A percentile compares a stretch with the other conserved stretches of the same genome.
Conservation (phyloP, 2,113 vertebrate species). For the Heterocephalus glaber region DNA sequence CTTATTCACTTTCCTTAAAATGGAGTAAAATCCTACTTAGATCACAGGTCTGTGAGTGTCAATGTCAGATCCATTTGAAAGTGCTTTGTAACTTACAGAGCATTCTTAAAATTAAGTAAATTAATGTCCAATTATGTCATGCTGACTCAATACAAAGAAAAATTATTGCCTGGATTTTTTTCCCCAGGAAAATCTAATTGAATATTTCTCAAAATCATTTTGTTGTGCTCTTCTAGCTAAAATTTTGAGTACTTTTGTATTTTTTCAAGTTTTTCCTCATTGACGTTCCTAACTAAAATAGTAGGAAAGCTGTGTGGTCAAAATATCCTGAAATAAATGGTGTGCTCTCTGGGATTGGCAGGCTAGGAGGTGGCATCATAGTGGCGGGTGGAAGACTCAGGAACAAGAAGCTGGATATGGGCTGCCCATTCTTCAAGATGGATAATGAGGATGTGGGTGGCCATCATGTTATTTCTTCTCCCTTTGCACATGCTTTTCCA, state of each 20-base stretch:
- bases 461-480: background rate
- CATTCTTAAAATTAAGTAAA: background rate
- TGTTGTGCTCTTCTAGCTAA: background rate
- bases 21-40: background rate
- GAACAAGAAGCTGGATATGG: background rate
- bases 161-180: background rate
- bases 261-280: background rate
- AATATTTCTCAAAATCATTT: background rate
- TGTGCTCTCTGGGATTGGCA: background rate
- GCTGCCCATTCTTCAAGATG: background rate
- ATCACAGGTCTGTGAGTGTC: background rate
- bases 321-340: background rate
- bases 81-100: background rate
- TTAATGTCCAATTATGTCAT: background rate
- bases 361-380: background rate
- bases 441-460: background rate
- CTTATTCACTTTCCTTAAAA: background rate
- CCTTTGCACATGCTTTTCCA: background rate
- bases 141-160: background rate
- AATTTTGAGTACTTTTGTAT: background rate
- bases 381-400: background rate
- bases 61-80: background rate
- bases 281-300: slow-evolving; percentile 18
- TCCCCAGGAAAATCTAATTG: background rate
- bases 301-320: background rate